These are phyloP conservation scores for Heliconius cydno DNA, from an alignment of 2,888 invertebrate genomes.

Conservation along the genomic window DNA sequence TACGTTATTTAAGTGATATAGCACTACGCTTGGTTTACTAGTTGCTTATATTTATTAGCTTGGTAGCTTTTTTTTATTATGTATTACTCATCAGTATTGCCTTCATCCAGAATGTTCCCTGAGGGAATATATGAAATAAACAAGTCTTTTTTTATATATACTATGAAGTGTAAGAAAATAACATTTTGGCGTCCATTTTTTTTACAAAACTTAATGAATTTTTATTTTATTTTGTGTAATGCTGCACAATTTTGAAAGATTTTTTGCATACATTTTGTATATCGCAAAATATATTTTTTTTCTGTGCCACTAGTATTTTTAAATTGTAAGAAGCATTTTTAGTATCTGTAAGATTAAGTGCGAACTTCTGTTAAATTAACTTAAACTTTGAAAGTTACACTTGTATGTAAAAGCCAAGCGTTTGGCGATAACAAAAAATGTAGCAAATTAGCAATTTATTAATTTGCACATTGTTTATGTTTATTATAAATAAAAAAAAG, in stretches of 20 bases:
- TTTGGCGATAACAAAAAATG: slow-evolving; percentile 54
- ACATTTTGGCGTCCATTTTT: slow-evolving; percentile 39
- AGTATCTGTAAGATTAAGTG: slow-evolving; percentile 68
- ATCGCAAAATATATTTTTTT: slow-evolving; percentile 42
- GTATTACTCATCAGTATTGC: slow-evolving; percentile 47
- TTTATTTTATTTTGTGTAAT: slow-evolving; percentile 59
- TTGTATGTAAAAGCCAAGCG: slow-evolving; percentile 48
- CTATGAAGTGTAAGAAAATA: slow-evolving; percentile 30
- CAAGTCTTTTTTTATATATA: slow-evolving; percentile 22
- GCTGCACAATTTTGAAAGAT: slow-evolving; percentile 65
- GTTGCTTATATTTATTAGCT: slow-evolving; percentile 57
- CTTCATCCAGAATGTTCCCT: slow-evolving; percentile 34
- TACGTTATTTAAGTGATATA: slow-evolving; percentile 67
- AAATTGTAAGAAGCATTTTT: slow-evolving; percentile 70
- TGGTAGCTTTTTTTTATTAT: slow-evolving; percentile 47
- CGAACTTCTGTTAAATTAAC: slow-evolving; percentile 60
- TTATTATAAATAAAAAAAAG: slow-evolving; percentile 77
- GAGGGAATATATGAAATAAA: slow-evolving; percentile 29
- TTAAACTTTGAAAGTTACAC: slow-evolving; percentile 59
- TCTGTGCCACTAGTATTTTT: slow-evolving; percentile 70
- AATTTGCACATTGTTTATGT: slow-evolving; percentile 81
- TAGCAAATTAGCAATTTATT: slow-evolving; percentile 49
- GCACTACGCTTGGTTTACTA: slow-evolving; percentile 53
- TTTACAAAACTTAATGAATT: slow-evolving; percentile 30
- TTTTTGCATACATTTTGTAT: slow-evolving; percentile 53